Base-by-base conservation (phyloP, 2,888 invertebrate genomes). In the Shargacucullia verbasci region DNA sequence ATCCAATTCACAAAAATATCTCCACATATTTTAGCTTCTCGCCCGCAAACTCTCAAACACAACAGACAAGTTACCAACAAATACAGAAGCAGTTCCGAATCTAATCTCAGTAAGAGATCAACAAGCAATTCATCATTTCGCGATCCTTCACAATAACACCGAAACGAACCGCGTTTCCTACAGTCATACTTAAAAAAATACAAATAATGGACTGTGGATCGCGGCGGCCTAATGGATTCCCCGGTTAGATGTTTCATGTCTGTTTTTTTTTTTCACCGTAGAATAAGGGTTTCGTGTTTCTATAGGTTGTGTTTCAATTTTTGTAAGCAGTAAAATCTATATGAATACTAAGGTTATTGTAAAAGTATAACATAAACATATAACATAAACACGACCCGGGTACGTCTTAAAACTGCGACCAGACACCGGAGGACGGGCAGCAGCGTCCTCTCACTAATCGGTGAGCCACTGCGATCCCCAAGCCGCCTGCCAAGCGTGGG, bases 61-160 rank as follows among this genome's bases (percentile, higher is more conserved):
- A 44, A 67, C 43, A 35, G 61, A 45, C 68, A 44, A 60, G 31
- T 58, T 29, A 49, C 46, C 46, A 52, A 1, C 31, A 52, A 67
- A 27, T 55, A 62, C 43, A 44, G 56, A 48, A 40, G 8, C 35
- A 65, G 33, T 44, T 15, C 33, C 61, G 52, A 55, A 61, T 45
- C 58, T 69, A 53, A 67, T 72, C 65, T 37, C 39, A 34, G 69
- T 58, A 54, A 74, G 59, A 71, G 73, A 80, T 80, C 77, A 76
- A 76, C 61, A 59, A 71, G 64, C 79, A 74, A 83, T 86, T 82
- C 81, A 86, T 87, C 85, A 87, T 83, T 70, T 73, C 73, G 54
- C 68, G 70, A 70, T 73, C 70, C 72, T 71, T 74, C 76, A 80
- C 67, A 78, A 81, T 76, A 83, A 77, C 60, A 69, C 62, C 59